A percentile compares a stretch with the other conserved stretches of the same genome.
Conservation (phyloP, 2,113 vertebrate genomes). For the Stigmatopora argus region DNA sequence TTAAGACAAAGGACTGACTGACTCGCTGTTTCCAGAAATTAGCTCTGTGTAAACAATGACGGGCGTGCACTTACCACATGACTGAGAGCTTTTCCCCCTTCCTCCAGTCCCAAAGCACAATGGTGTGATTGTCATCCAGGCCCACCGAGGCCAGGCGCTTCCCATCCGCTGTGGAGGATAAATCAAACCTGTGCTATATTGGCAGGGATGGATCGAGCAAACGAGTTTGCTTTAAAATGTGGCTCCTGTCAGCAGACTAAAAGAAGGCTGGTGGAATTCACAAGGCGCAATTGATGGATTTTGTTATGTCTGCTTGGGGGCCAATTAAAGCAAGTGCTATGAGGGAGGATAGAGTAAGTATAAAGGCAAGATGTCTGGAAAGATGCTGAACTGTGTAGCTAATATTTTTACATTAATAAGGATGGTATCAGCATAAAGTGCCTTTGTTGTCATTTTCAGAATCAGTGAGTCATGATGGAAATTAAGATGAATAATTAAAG, state of each 20-base stretch:
- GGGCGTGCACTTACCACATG: slow-evolving; percentile 75
- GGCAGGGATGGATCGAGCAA: slow-evolving; percentile 11
- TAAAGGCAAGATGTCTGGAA: slow-evolving; percentile 16
- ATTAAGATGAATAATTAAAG: neutral
- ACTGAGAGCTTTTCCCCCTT: slow-evolving; percentile 93
- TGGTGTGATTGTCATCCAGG: slow-evolving; percentile 89
- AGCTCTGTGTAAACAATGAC: neutral
- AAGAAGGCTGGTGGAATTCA: slow-evolving; percentile 35
- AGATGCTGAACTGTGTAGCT: slow-evolving; percentile 3
- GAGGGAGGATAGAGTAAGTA: slow-evolving; percentile 20
- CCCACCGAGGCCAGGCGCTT: slow-evolving; percentile 92
- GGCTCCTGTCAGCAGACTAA: slow-evolving; percentile 38
- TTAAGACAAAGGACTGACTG: slow-evolving; percentile 22
- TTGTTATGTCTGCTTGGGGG: neutral
- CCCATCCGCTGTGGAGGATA: slow-evolving; percentile 80
- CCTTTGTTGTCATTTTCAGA: neutral
- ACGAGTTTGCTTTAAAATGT: slow-evolving; percentile 18
- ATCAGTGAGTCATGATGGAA: neutral
- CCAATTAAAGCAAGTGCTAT: slow-evolving; percentile 49
- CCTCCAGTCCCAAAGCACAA: slow-evolving; percentile 97
- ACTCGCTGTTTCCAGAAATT: neutral
- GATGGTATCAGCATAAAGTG: neutral
- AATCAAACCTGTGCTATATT: slow-evolving; percentile 20
- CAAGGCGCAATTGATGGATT: slow-evolving; percentile 38
- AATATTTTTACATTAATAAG: neutral